These are phyloP conservation scores for Lycorma delicatula DNA, from an alignment of 1,140 invertebrate genomes.

Conservation along the genomic window DNA sequence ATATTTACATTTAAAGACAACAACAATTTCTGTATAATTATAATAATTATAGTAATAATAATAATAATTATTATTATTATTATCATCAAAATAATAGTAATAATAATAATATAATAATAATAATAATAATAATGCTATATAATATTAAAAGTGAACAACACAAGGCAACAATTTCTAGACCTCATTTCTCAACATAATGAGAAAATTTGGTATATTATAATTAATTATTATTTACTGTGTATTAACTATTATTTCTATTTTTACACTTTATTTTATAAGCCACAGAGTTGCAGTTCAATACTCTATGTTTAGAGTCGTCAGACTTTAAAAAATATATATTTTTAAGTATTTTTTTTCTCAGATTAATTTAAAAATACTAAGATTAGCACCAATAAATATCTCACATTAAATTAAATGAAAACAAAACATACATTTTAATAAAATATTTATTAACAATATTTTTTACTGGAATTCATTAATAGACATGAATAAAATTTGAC, in stretches of 20 bases:
- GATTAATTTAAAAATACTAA: slow-evolving; percentile 13
- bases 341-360: slow-evolving; percentile 12
- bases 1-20: slow-evolving; percentile 25
- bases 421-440: neutral
- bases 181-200: slow-evolving; percentile 1
- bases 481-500: neutral
- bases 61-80: slow-evolving; percentile 7
- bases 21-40: slow-evolving; percentile 22
- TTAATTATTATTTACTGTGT: slow-evolving; percentile 6
- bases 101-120: slow-evolving; percentile 17
- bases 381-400: neutral
- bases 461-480: neutral
- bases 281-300: slow-evolving; percentile 23
- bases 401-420: slow-evolving; percentile 1
- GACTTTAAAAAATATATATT: slow-evolving; percentile 18
- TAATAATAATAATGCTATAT: neutral
- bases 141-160: slow-evolving; percentile 17
- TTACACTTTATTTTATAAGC: slow-evolving; percentile 17
- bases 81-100: too few relatives aligned
- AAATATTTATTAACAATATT: neutral
- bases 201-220: neutral
- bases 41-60: slow-evolving; percentile 1
- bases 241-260: slow-evolving; percentile 9
- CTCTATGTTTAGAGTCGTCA: slow-evolving; percentile 27
- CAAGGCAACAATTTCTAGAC: slow-evolving; percentile 16